phyloP scores from a whole-genome alignment of 2,888 invertebrate genomes.

The Clunio marinus region DNA sequence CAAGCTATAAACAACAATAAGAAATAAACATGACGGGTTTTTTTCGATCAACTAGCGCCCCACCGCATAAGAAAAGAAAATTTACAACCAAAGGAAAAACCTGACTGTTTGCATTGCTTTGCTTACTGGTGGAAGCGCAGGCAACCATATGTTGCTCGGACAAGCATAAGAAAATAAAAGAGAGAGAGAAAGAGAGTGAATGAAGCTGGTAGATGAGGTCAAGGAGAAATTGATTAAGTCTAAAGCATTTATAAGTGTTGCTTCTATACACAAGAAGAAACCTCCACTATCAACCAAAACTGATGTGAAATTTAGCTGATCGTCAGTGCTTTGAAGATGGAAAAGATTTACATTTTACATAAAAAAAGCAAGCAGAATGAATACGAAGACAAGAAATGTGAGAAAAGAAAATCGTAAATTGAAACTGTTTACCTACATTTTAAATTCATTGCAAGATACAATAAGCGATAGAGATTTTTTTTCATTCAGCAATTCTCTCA shows the following conservation, averaged over 20 bases:
- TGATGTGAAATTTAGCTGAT: not conserved
- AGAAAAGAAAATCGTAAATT: conserved; percentile 30
- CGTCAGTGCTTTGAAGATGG: not conserved
- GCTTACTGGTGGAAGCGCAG: not conserved
- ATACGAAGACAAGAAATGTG: not conserved
- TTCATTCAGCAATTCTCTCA: conserved; percentile 20
- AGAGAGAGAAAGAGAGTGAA: not conserved
- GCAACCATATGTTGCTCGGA: not conserved
- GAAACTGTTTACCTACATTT: conserved; percentile 38
- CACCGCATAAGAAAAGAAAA: not conserved
- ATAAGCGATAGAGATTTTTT: not conserved
- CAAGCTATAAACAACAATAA: not conserved
- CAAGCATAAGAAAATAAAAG: not conserved
- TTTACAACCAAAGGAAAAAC: not conserved
- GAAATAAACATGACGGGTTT: not conserved
- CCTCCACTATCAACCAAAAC: not conserved
- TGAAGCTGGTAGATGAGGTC: conserved; percentile 8
- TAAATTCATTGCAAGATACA: not conserved
- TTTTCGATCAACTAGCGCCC: too few relatives aligned
- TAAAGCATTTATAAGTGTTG: not conserved
- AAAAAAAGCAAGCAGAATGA: not conserved
- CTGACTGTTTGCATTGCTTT: not conserved
- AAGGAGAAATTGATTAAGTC: conserved; percentile 25
- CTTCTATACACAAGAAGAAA: not conserved
- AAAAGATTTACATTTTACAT: not conserved